These are phyloP conservation scores for Axea sp. DNA, from an alignment of 2,888 invertebrate species.

Conservation along the genomic window DNA sequence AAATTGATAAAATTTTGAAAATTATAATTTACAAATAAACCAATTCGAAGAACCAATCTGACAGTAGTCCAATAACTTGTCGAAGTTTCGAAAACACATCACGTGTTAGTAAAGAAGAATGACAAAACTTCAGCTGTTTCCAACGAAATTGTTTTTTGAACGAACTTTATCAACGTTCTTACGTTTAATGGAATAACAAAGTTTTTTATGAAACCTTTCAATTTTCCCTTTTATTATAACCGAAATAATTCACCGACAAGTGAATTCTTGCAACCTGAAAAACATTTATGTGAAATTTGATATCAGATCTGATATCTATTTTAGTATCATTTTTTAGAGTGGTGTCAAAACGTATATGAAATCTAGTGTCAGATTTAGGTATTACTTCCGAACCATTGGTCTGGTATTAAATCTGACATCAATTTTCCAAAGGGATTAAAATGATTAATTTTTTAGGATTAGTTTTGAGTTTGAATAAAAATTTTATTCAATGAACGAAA, in stretches of 20 bases:
- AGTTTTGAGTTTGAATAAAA: slow-evolving; percentile 3
- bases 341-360: too few relatives aligned
- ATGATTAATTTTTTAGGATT: slow-evolving; percentile 1
- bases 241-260: neutral
- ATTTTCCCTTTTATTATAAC: neutral
- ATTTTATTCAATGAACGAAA: slow-evolving; percentile 38
- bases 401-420: too few relatives aligned
- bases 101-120: slow-evolving; percentile 21
- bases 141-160: slow-evolving; percentile 17
- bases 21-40: slow-evolving; percentile 23
- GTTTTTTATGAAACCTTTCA: slow-evolving; percentile 18
- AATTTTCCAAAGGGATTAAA: too few relatives aligned
- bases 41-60: neutral
- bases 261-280: too few relatives aligned
- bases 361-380: too few relatives aligned
- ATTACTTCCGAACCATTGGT: too few relatives aligned
- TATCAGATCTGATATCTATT: too few relatives aligned
- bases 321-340: too few relatives aligned
- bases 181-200: slow-evolving; percentile 20
- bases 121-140: slow-evolving; percentile 9
- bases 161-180: slow-evolving; percentile 22
- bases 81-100: slow-evolving; percentile 15
- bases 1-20: neutral
- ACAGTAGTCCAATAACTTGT: slow-evolving; percentile 18
- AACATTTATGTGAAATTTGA: too few relatives aligned